Evolutionary conservation across 2,113 vertebrate species (phyloP), one percentile per base, ranked within the genome.

Genomic region (Lepus europaeus): DNA sequence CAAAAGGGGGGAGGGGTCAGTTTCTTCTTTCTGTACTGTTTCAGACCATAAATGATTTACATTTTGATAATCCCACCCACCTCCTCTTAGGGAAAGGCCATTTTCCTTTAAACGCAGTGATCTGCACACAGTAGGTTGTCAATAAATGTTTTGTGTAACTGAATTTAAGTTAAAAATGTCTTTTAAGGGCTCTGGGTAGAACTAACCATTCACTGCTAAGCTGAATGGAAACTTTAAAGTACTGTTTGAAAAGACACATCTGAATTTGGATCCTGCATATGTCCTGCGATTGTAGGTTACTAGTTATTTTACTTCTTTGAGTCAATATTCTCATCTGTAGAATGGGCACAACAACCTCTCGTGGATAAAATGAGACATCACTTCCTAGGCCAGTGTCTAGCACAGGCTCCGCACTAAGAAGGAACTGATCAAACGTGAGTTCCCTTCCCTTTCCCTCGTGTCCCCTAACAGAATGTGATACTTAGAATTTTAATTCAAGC

Each of bases 401-500:
- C 11, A 31, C 20, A 77, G 1, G 73, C n/a, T 80, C 13, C 31
- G 76, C n/a, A 61, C 12, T 68, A 82, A 84, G 61, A 81, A 73
- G 76, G 69, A 85, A 66, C 68, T 59, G 92, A 95, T 70, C 39
- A 31, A 82, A 51, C 56, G 33, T 20, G 74, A 74, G 39, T 22
- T 89, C 59, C 36, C 29, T 56, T 45, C n/a, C 36, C 88, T 56
- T 84, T 96, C 95, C 97, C 95, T 59, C n/a, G 70, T 76, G 89
- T 70, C 63, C 45, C 78, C 39, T 91, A 76, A 94, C 68, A 91
- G 76, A 90, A 96, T 93, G 72, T 70, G 90, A 93, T 96, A 95
- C 93, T 96, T 94, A 83, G 83, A 97, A 95, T 95, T 96, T 96
- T 96, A 96, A 97, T 91, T 97, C 95, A 92, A 84, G 96, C 96